Percentiles rank a stretch among this genome's conserved stretches.
phyloP scores from a whole-genome alignment of 2,888 invertebrate species.

The Brassicogethes aeneus region DNA sequence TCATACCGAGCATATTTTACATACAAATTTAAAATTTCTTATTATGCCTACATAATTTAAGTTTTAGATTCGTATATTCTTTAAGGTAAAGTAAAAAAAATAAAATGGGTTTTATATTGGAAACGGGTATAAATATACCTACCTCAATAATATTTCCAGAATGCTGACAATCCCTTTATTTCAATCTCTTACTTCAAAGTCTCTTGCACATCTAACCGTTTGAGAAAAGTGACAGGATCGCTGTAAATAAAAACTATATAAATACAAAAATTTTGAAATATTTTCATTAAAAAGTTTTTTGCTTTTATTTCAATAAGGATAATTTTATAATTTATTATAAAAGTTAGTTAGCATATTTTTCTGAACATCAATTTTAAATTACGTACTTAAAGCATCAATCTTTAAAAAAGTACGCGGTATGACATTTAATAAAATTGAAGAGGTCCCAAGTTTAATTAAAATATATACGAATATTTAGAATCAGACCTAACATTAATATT shows the following conservation, averaged over 20 bases:
- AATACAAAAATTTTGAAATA: background rate
- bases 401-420: background rate
- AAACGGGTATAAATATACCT: too few relatives aligned
- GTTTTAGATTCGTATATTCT: too few relatives aligned
- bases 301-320: background rate
- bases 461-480: conserved; percentile 3
- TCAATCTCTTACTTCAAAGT: background rate
- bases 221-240: background rate
- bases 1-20: background rate
- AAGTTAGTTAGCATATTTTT: background rate
- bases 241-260: too few relatives aligned
- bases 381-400: conserved; percentile 1
- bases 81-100: too few relatives aligned
- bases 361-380: background rate
- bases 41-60: background rate
- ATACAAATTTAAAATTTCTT: background rate
- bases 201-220: background rate
- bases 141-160: background rate
- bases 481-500: conserved; percentile 1
- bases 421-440: conserved; percentile 2
- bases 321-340: background rate
- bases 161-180: background rate
- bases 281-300: background rate
- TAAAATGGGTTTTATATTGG: too few relatives aligned
- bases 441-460: conserved; percentile 2